Conservation (phyloP, 2,888 invertebrate species). For the Gasteruption jaculator region DNA sequence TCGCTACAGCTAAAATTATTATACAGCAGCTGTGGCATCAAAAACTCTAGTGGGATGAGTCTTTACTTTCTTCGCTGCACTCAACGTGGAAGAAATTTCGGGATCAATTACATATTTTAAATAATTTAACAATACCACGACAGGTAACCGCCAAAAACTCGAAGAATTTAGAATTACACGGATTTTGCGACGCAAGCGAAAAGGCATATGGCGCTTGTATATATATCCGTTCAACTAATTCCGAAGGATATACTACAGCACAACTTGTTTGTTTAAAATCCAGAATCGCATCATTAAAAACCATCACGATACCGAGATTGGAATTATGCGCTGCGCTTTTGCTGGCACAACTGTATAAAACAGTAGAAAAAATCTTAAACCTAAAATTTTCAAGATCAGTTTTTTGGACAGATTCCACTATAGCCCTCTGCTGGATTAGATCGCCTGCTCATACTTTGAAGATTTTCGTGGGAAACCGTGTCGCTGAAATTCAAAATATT, state of each 20-base stretch:
- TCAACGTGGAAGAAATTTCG: slow-evolving; percentile 21
- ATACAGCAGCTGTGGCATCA: slow-evolving; percentile 27
- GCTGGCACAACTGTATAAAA: slow-evolving; percentile 5
- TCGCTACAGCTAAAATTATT: slow-evolving; percentile 23
- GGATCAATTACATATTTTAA: slow-evolving; percentile 15
- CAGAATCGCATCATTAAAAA: slow-evolving; percentile 10
- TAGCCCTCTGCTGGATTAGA: slow-evolving; percentile 15
- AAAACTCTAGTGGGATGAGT: slow-evolving; percentile 27
- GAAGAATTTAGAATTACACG: slow-evolving; percentile 20
- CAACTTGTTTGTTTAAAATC: slow-evolving; percentile 5
- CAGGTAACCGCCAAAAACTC: slow-evolving; percentile 11
- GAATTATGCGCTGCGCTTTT: slow-evolving; percentile 13
- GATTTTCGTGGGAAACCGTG: slow-evolving; percentile 17
- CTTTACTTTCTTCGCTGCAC: slow-evolving; percentile 18
- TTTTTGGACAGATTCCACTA: slow-evolving; percentile 18
- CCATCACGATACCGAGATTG: slow-evolving; percentile 8
- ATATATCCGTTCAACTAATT: slow-evolving; percentile 10
- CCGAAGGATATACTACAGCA: neutral
- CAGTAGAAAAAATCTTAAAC: neutral
- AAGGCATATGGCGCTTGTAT: slow-evolving; percentile 24
- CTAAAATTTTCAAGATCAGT: neutral
- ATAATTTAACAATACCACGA: slow-evolving; percentile 19
- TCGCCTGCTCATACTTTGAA: slow-evolving; percentile 5
- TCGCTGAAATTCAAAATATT: slow-evolving; percentile 6
- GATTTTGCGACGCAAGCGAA: slow-evolving; percentile 27